Percentiles rank a stretch among this genome's conserved stretches.
These are phyloP conservation scores for Teleogryllus oceanicus DNA, from an alignment of 2,888 invertebrate species.

Conservation along the genomic window DNA sequence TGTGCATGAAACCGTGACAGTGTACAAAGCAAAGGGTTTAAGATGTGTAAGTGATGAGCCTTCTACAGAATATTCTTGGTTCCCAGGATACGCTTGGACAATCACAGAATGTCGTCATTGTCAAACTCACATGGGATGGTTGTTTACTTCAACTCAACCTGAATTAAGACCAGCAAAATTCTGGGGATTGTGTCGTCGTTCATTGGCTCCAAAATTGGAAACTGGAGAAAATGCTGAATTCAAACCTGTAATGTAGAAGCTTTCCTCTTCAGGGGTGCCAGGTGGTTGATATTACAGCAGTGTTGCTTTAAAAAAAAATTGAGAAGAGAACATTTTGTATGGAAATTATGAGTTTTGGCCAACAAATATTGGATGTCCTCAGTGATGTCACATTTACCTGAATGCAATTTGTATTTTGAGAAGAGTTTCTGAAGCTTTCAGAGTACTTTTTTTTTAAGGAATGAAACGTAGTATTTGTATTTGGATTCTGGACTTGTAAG, in stretches of 20 bases:
- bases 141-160: constrained; percentile 62
- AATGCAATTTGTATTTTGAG: no score
- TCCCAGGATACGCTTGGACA: constrained; percentile 82
- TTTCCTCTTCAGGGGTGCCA: no score
- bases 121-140: constrained; percentile 73
- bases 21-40: constrained; percentile 54
- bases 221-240: constrained; percentile 20
- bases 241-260: constrained; percentile 22
- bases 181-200: constrained; percentile 65
- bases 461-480: no score
- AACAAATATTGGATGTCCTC: no score
- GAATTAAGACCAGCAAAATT: constrained; percentile 64
- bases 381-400: no score
- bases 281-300: no score
- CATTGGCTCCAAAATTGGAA: constrained; percentile 44
- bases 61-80: constrained; percentile 76
- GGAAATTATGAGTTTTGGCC: no score
- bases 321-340: no score
- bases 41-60: constrained; percentile 52
- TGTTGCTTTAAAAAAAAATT: no score
- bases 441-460: no score
- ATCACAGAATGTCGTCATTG: constrained; percentile 68
- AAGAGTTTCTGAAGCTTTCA: no score
- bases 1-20: constrained; percentile 77
- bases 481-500: no score